Percentiles rank a stretch among this genome's conserved stretches.
Conservation (phyloP, 2,113 vertebrate genomes). For the Oryctolagus cuniculus region mOryCun1.1 NC_091438.1:6360501-6361000, state of each 20-base stretch:
- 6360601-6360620: neutral
- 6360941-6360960: slow-evolving; percentile 22
- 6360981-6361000: neutral
- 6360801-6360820: slow-evolving; percentile 39
- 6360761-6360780: neutral
- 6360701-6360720: neutral
- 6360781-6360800: neutral
- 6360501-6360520: neutral
- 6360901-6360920: neutral
- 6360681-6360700: neutral
- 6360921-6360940: slow-evolving; percentile 47
- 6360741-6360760: slow-evolving; percentile 43
- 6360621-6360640: neutral
- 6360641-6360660: slow-evolving; percentile 36
- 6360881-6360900: slow-evolving; percentile 36
- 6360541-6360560: neutral
- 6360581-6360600: neutral
- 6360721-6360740: slow-evolving; percentile 1
- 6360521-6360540: neutral
- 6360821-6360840: slow-evolving; percentile 38
- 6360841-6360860: slow-evolving; percentile 42
- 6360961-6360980: neutral
- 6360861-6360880: neutral
- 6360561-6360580: slow-evolving; percentile 22
- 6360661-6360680: slow-evolving; percentile 36